Evolutionary conservation across 2,797 vertebrate species (phyloP).

Genomic region (Pangasius krempfi): DNA sequence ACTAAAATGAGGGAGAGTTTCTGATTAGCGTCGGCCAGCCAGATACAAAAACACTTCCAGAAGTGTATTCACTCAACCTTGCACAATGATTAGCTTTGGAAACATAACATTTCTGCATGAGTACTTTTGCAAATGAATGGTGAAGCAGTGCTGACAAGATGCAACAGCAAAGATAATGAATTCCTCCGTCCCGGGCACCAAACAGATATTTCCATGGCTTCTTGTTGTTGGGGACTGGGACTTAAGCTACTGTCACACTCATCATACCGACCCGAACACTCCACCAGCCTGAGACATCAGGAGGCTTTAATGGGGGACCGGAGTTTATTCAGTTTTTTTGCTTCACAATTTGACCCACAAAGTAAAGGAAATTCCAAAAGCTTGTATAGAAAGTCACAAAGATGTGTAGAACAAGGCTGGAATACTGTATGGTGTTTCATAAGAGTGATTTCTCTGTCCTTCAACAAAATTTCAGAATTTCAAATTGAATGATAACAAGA

Average conservation of each 20-base stretch:
- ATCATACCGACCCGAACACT: slow-evolving; percentile 49
- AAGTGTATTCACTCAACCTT: background rate
- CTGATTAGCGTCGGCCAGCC: background rate
- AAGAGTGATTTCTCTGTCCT: background rate
- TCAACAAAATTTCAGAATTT: background rate
- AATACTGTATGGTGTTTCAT: background rate
- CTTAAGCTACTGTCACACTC: slow-evolving; percentile 65
- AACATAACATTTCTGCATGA: slow-evolving; percentile 50
- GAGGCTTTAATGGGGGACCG: slow-evolving; percentile 64
- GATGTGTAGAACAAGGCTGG: background rate
- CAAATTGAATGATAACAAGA: background rate
- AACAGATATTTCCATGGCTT: slow-evolving; percentile 55
- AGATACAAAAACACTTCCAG: background rate
- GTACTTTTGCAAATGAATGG: slow-evolving; percentile 64
- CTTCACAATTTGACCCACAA: slow-evolving; percentile 5
- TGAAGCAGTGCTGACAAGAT: slow-evolving; percentile 56
- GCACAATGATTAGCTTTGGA: slow-evolving; percentile 42
- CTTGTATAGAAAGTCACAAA: background rate
- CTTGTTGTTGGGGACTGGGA: slow-evolving; percentile 43
- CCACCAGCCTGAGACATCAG: slow-evolving; percentile 56
- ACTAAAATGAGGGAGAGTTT: slow-evolving; percentile 13
- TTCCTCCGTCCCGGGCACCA: slow-evolving; percentile 51
- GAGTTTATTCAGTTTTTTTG: slow-evolving; percentile 48
- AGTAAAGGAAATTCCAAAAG: background rate
- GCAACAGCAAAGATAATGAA: slow-evolving; percentile 65